Evolutionary conservation across 2,797 vertebrate species (phyloP).

Genomic region (Hippopotamyrus pictus): DNA sequence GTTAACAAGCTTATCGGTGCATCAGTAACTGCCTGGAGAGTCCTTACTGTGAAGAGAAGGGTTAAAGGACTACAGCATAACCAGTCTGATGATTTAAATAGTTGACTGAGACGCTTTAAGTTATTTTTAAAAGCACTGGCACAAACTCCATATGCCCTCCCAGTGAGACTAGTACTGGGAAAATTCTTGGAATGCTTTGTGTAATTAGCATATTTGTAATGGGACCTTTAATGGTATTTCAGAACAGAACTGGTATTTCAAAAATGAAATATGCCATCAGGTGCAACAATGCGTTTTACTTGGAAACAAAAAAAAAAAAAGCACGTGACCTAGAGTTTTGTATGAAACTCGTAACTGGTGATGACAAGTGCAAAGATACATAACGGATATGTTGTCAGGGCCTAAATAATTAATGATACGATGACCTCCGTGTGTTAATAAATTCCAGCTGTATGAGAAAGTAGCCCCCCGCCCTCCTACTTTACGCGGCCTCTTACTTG

Average conservation of each 20-base stretch:
- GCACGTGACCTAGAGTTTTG: background rate
- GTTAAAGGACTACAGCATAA: background rate
- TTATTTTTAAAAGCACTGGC: background rate
- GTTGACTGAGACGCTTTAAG: background rate
- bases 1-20: background rate
- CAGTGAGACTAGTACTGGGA: background rate
- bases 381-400: background rate
- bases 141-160: background rate
- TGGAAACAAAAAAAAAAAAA: background rate
- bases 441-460: background rate
- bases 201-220: background rate
- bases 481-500: background rate
- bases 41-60: background rate
- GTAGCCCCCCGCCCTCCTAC: background rate
- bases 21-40: background rate
- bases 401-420: background rate
- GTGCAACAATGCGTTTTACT: background rate
- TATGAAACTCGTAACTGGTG: background rate
- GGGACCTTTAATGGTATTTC: background rate
- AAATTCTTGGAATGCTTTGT: background rate
- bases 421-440: background rate
- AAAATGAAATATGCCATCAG: background rate
- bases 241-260: background rate
- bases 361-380: background rate
- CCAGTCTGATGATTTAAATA: background rate